phyloP scores from a whole-genome alignment of 2,888 invertebrate genomes.

The Napeogenes inachia region DNA sequence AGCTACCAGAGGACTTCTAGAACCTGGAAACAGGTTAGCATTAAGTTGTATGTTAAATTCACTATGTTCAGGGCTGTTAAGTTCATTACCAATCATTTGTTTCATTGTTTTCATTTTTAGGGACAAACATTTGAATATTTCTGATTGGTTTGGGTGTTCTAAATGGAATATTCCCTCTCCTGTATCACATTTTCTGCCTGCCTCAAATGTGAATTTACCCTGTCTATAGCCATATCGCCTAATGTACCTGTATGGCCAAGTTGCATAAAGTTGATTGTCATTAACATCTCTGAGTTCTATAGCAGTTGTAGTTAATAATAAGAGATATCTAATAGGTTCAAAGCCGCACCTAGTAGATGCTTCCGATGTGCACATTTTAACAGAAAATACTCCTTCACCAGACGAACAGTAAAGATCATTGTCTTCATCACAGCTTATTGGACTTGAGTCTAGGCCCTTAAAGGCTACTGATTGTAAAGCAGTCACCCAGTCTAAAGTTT shows the following conservation, averaged over 20 bases:
- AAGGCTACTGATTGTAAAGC: conserved; percentile 90
- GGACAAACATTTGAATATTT: conserved; percentile 88
- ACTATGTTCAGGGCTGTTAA: conserved; percentile 81
- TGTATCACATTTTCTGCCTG: conserved; percentile 90
- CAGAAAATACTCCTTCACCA: conserved; percentile 88
- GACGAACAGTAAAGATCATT: conserved; percentile 93
- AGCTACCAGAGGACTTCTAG: conserved; percentile 87
- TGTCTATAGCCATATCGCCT: conserved; percentile 90
- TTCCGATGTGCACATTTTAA: conserved; percentile 86
- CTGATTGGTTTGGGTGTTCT: conserved; percentile 88
- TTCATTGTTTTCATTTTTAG: conserved; percentile 93
- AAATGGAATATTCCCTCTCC: conserved; percentile 90
- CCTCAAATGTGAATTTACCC: conserved; percentile 92
- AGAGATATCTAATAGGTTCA: conserved; percentile 82
- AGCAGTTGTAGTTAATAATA: conserved; percentile 85
- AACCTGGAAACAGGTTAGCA: conserved; percentile 87
- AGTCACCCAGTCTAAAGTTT: conserved; percentile 86
- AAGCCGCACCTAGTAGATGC: conserved; percentile 87
- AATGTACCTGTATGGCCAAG: conserved; percentile 91
- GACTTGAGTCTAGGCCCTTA: conserved; percentile 79
- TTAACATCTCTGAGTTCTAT: conserved; percentile 84
- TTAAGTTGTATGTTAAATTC: conserved; percentile 85
- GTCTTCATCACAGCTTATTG: conserved; percentile 85
- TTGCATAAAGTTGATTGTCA: conserved; percentile 81
- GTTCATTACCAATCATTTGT: conserved; percentile 84